Conservation (phyloP, 2,113 vertebrate genomes). For the Daubentonia madagascariensis region DNA sequence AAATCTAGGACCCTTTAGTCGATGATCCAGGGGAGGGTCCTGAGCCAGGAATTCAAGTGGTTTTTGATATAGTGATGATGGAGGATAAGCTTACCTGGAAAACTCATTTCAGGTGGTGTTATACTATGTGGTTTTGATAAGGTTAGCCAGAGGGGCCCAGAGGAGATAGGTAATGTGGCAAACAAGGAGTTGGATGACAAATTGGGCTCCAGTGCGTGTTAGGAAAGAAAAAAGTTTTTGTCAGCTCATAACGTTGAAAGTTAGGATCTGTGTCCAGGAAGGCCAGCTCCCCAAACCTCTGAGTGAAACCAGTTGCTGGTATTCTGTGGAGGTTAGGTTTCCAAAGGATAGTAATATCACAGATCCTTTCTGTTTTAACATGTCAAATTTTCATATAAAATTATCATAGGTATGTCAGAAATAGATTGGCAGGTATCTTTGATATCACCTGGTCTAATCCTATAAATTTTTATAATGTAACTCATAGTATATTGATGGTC, state of each 20-base stretch:
- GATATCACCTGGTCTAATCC: not conserved
- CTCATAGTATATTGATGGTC: not conserved
- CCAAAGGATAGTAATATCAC: not conserved
- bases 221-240: not conserved
- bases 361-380: not conserved
- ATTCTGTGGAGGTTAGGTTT: not conserved
- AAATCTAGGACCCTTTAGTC: not conserved
- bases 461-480: not conserved
- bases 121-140: not conserved
- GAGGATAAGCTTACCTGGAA: not conserved
- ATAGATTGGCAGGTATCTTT: not conserved
- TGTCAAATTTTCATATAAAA: not conserved
- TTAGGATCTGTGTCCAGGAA: not conserved
- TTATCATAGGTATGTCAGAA: slow-evolving; percentile 17
- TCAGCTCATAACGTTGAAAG: not conserved
- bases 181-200: not conserved
- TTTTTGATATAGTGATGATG: not conserved
- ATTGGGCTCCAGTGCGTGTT: not conserved
- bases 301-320: not conserved
- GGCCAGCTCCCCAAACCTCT: not conserved
- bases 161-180: not conserved
- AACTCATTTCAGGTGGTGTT: not conserved
- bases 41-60: not conserved
- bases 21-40: not conserved
- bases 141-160: not conserved